Conservation (phyloP, 2,113 vertebrate species). For the Noturus placidus region DNA sequence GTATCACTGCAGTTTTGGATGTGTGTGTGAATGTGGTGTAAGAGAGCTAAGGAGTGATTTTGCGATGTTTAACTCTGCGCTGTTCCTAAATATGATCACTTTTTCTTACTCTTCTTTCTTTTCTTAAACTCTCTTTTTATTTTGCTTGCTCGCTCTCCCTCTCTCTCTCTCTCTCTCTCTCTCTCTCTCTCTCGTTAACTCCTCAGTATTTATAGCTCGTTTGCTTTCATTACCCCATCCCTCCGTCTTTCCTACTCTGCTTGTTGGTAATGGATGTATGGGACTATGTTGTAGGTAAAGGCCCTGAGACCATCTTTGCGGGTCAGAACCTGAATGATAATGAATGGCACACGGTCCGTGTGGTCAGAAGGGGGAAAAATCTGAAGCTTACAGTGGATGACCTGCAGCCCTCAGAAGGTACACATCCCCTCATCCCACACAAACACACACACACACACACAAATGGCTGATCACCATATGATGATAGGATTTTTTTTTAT, state of each 20-base stretch:
- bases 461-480: neutral
- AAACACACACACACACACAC: neutral
- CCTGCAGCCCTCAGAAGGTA: conserved; percentile 82
- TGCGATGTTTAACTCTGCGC: conserved; percentile 21
- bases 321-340: conserved; percentile 99
- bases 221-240: conserved; percentile 32
- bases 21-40: conserved; percentile 47
- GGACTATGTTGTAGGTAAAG: conserved; percentile 99
- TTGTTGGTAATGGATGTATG: conserved; percentile 81
- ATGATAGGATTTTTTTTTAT: neutral
- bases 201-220: conserved; percentile 18
- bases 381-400: conserved; percentile 97
- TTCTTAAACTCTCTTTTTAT: conserved; percentile 11
- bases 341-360: conserved; percentile 98
- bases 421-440: conserved; percentile 31
- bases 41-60: neutral
- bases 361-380: conserved; percentile 93
- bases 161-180: conserved; percentile 18
- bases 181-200: conserved; percentile 30
- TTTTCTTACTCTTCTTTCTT: conserved; percentile 19
- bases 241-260: conserved; percentile 21
- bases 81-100: conserved; percentile 19
- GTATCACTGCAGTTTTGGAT: neutral
- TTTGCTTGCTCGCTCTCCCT: conserved; percentile 15
- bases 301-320: conserved; percentile 99